phyloP scores from a whole-genome alignment of 2,113 vertebrate genomes.

The Odocoileus hemionus region DNA sequence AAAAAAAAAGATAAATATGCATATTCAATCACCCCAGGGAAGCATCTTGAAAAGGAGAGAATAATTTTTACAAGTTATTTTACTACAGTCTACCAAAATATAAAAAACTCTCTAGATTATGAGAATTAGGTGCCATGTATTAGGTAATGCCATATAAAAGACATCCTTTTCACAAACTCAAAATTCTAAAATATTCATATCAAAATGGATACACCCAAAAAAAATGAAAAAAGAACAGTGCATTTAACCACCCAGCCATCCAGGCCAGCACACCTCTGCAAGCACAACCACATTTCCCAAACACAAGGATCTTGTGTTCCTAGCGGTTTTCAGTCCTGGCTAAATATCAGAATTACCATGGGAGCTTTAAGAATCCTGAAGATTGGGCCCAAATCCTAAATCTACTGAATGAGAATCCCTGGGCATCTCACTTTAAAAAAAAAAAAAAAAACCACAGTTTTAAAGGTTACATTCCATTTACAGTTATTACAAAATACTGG shows the following conservation, averaged over 20 bases:
- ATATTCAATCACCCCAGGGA: neutral
- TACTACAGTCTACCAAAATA: neutral
- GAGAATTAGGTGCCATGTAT: neutral
- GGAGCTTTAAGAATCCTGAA: neutral
- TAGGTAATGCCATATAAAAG: neutral
- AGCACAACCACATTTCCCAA: neutral
- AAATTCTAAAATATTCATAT: slow-evolving; percentile 4
- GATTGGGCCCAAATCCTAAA: neutral
- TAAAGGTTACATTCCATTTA: neutral
- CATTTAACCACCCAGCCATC: neutral
- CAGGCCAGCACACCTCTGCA: neutral
- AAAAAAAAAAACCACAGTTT: neutral
- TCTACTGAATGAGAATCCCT: neutral
- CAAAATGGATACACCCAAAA: neutral
- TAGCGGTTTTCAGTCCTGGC: neutral
- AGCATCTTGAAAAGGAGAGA: neutral
- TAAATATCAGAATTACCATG: neutral
- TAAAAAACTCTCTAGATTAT: neutral
- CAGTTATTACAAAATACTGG: neutral
- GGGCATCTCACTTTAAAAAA: neutral
- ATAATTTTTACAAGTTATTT: neutral
- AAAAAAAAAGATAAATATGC: neutral
- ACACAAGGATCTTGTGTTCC: neutral
- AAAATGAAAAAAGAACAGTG: neutral
- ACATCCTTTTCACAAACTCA: neutral